Base-by-base conservation (phyloP, 2,888 invertebrate genomes). In the Charanyca ferruginea region DNA sequence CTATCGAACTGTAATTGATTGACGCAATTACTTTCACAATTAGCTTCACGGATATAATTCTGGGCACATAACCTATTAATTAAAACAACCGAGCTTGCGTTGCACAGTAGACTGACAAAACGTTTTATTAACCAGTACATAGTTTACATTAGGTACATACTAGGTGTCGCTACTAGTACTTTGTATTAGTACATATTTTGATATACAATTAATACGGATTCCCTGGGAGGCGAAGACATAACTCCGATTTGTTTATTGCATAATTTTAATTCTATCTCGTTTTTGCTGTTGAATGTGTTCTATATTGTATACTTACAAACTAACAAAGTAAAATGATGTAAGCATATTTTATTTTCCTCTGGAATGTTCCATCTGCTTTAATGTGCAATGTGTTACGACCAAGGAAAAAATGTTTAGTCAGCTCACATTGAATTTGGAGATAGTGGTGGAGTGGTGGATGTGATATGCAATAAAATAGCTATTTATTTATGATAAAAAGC, bases 191-290 rank as follows among this genome's bases (percentile, higher is more conserved):
- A n/a, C n/a, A n/a, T n/a, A n/a, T n/a, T n/a, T n/a, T n/a, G n/a
- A n/a, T n/a, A n/a, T n/a, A n/a, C n/a, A n/a, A n/a, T n/a, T n/a
- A n/a, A n/a, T n/a, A n/a, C n/a, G n/a, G 93, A 91, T 96, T 96
- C 96, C 96, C 96, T 96, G 96, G 97, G 96, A 96, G 96, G 96
- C 95, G 91, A 92, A 92, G 93, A 93, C 90, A 89, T 80, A 84
- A 86, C 90, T 93, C 93, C 93, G 91, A 92, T 88, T 90, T 91
- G 89, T 92, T 93, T 91, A 92, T 91, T 92, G 94, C 94, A 93
- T 94, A 91, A 92, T 93, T 85, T 70, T 82, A 83, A 87, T 90
- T 89, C 71, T 90, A 88, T 90, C 87, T 91, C 84, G 89, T 90
- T 89, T 82, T 91, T 92, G 89, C 91, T 89, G 89, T 90, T 91